A percentile compares a stretch with the other conserved stretches of the same genome.
These are phyloP conservation scores for Brachypodius melanocephalos DNA, from an alignment of 2,113 vertebrate species.

Conservation along the genomic window DNA sequence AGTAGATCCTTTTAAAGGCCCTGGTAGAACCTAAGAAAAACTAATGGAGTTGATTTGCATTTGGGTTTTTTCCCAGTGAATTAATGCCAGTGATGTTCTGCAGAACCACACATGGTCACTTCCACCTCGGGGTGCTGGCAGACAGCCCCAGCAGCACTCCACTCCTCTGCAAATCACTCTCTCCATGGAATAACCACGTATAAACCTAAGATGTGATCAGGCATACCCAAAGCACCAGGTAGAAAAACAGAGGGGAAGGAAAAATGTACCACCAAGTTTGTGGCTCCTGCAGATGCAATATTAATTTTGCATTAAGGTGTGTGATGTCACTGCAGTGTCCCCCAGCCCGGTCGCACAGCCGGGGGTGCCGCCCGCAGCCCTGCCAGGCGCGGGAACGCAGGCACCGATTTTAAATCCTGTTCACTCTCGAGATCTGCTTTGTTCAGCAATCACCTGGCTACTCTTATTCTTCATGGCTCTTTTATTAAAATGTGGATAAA, in stretches of 20 bases:
- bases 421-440: constrained; percentile 55
- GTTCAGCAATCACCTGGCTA: constrained; percentile 45
- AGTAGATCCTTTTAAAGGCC: constrained; percentile 58
- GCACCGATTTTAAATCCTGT: neutral
- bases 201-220: neutral
- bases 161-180: neutral
- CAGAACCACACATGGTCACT: constrained; percentile 28
- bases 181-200: neutral
- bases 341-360: neutral
- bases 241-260: neutral
- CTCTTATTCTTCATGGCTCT: constrained; percentile 15
- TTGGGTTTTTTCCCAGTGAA: neutral
- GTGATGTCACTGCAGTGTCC: neutral
- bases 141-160: constrained; percentile 11
- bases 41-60: constrained; percentile 51
- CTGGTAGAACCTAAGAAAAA: constrained; percentile 55
- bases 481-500: constrained; percentile 63
- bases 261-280: neutral
- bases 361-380: neutral
- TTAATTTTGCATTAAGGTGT: neutral
- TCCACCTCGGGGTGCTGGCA: constrained; percentile 26
- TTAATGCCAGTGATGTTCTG: constrained; percentile 25
- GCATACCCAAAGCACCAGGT: neutral
- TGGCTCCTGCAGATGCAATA: neutral
- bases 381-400: neutral